Evolutionary conservation across 2,797 vertebrate genomes (phyloP).

Genomic region (Carcharodon carcharias): DNA sequence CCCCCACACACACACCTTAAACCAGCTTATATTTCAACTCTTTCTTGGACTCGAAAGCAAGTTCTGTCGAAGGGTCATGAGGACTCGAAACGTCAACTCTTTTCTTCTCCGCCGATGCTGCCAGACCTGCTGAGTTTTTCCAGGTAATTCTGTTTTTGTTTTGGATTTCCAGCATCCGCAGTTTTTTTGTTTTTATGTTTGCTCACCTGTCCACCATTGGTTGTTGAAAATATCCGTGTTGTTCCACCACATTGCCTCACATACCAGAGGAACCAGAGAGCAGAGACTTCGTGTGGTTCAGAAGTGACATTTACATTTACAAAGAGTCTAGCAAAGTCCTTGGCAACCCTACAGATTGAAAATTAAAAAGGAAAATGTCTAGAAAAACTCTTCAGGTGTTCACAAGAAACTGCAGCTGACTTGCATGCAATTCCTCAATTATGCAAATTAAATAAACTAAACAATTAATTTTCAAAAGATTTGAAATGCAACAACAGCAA

Average conservation of each 20-base stretch:
- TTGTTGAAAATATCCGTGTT: slow-evolving; percentile 83
- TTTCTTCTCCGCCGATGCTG: no score
- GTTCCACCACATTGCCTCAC: slow-evolving; percentile 90
- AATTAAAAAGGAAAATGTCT: background rate
- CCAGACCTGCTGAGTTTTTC: no score
- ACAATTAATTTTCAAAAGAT: background rate
- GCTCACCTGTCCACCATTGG: slow-evolving; percentile 86
- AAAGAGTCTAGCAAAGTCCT: slow-evolving; percentile 75
- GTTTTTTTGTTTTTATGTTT: no score
- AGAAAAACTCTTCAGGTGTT: background rate
- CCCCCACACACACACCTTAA: no score
- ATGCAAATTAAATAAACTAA: background rate
- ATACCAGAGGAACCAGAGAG: slow-evolving; percentile 97
- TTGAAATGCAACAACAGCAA: background rate
- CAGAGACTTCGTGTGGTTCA: slow-evolving; percentile 88
- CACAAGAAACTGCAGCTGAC: background rate
- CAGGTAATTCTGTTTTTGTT: no score
- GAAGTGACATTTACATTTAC: slow-evolving; percentile 89
- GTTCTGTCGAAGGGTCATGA: no score
- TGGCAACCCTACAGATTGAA: slow-evolving; percentile 59
- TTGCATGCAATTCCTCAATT: background rate
- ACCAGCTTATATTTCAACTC: no score
- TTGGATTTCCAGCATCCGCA: no score
- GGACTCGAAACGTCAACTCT: no score
- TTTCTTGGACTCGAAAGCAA: no score